These are phyloP conservation scores for Prosopocoilus inquinatus DNA, from an alignment of 2,888 invertebrate genomes.

Conservation along the genomic window DNA sequence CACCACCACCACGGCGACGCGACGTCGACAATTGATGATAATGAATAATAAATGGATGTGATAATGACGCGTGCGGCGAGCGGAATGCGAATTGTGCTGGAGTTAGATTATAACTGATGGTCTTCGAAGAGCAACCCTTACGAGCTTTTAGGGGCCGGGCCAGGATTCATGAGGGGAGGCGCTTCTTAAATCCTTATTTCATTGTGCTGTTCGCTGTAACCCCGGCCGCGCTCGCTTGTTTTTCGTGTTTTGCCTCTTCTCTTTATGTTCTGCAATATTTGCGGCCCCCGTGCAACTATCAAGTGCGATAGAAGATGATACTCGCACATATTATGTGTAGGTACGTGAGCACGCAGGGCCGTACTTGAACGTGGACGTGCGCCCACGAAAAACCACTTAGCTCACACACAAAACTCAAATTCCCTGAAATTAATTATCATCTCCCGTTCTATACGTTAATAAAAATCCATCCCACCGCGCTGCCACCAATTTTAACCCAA, in stretches of 20 bases:
- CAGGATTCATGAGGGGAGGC: conserved; percentile 27
- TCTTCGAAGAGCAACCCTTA: conserved; percentile 12
- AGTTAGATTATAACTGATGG: conserved; percentile 17
- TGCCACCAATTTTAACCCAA: no score
- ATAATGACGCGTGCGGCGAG: background rate
- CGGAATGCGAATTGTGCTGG: conserved; percentile 4
- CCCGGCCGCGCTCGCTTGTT: conserved; percentile 3
- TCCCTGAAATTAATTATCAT: no score
- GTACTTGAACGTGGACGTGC: no score
- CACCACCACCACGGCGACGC: background rate
- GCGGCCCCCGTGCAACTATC: no score
- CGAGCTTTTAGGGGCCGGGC: conserved; percentile 19
- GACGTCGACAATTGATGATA: background rate
- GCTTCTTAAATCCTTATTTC: conserved; percentile 37
- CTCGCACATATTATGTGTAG: no score
- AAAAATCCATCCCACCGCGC: no score
- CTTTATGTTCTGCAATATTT: no score
- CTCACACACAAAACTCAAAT: no score
- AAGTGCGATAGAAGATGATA: no score
- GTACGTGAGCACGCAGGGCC: no score
- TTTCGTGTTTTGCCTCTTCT: conserved; percentile 1
- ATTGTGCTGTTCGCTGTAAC: conserved; percentile 17
- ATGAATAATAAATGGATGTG: conserved; percentile 1
- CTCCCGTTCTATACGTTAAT: no score
- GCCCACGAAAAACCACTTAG: no score